phyloP scores from a whole-genome alignment of 2,797 vertebrate species.

The Serranus cabrilla region DNA sequence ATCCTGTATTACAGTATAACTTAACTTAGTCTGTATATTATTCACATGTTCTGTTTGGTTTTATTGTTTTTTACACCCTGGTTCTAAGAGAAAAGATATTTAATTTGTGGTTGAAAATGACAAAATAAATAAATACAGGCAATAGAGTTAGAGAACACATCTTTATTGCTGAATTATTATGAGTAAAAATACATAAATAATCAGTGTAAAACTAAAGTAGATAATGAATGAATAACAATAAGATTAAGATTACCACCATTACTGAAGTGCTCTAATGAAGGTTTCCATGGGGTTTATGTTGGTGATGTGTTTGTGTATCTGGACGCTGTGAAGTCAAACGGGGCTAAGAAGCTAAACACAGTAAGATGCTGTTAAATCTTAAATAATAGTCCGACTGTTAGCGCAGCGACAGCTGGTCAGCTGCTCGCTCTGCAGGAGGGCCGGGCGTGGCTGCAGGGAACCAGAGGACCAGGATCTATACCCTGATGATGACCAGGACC shows the following conservation, averaged over 20 bases:
- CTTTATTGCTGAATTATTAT: not conserved
- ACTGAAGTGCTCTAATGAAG: not conserved
- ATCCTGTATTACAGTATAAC: not conserved
- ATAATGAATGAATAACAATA: no score
- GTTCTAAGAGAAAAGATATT: not conserved
- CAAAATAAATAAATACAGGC: not conserved
- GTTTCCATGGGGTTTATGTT: constrained; percentile 3
- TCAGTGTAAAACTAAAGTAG: no score
- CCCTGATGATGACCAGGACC: not conserved
- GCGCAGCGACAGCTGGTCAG: constrained; percentile 64
- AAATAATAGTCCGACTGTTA: constrained; percentile 52
- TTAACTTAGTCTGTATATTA: not conserved
- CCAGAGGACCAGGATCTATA: not conserved
- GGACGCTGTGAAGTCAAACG: constrained; percentile 31
- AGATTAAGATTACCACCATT: no score
- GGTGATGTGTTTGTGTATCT: constrained; percentile 1
- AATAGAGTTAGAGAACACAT: no score
- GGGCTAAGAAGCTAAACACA: constrained; percentile 58
- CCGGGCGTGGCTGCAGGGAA: constrained; percentile 12
- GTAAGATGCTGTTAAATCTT: constrained; percentile 62
- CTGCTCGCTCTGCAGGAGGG: constrained; percentile 49
- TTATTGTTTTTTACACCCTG: not conserved
- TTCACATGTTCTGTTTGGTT: not conserved
- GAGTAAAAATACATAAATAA: not conserved
- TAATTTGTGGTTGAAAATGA: not conserved